Evolutionary conservation across 2,797 vertebrate genomes (phyloP), one percentile per base, ranked within the genome.

Genomic region (Bucorvus abyssinicus): DNA sequence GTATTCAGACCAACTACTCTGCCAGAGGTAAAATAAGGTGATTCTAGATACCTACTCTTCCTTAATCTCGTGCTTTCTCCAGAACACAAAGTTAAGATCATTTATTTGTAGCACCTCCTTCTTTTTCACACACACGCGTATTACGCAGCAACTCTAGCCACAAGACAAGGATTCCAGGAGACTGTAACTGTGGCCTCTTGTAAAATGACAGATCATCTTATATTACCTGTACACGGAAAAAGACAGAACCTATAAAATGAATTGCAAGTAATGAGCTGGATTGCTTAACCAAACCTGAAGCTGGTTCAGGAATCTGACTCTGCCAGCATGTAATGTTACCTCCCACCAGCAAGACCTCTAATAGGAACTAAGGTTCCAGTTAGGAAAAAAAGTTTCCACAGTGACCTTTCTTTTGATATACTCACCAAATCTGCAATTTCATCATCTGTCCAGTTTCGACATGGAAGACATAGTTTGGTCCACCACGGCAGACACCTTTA

Each of bases 21-120:
- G 53, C 55, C 64, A 74, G 40, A 91, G 83, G 76, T 85, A 88
- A 95, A 87, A 92, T 18, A 91, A 93, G 78, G 65, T 89, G 44
- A 69, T 63, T 55, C 49, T 57, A 84, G 29, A 61, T 44, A 73
- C 44, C 38, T 80, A 42, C 44, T 78, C 47, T 73, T 95, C 69
- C 60, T 79, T 91, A 87, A 40, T 59, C 45, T 59, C 17, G 24
- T 57, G 47, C 45, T 88, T 87, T 38, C 69, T 78, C 81, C 78
- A 69, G 70, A 63, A 76, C 14, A 68, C 50, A 91, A 56, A 73
- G 17, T 49, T 40, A 76, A 40, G 34, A 63, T 42, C 32, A 53
- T 70, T 77, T 84, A 81, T 78, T 90, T 86, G 84, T 45, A 89
- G 45, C 65, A 86, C 86, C 49, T 76, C 50, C 79, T 53, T 56